A percentile compares a stretch with the other conserved stretches of the same genome.
These are phyloP conservation scores for Chamaea fasciata DNA, from an alignment of 2,113 vertebrate species.

Conservation along the genomic window DNA sequence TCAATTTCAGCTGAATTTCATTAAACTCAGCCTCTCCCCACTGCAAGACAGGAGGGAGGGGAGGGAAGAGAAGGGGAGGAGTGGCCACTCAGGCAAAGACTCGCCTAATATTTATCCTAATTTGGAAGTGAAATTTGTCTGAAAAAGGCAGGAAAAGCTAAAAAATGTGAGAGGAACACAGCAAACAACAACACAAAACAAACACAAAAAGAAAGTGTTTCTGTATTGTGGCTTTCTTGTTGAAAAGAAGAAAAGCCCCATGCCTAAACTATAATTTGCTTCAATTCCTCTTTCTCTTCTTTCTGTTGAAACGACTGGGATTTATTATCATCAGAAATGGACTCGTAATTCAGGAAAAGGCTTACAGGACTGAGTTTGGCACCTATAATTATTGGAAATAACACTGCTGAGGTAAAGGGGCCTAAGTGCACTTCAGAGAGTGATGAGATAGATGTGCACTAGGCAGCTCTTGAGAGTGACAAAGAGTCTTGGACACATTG, in stretches of 20 bases:
- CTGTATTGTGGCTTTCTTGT: not conserved
- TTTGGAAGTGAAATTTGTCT: not conserved
- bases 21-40: not conserved
- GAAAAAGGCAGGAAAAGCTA: not conserved
- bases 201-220: not conserved
- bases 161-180: not conserved
- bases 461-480: not conserved
- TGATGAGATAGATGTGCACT: not conserved
- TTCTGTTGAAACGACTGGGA: not conserved
- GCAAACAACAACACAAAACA: not conserved
- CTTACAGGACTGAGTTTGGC: not conserved
- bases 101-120: not conserved
- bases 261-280: not conserved
- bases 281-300: not conserved
- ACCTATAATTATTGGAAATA: not conserved
- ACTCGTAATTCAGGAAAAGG: not conserved
- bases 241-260: not conserved
- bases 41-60: not conserved
- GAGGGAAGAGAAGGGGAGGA: not conserved
- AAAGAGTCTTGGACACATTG: fast-evolving
- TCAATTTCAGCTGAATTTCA: not conserved
- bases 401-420: not conserved
- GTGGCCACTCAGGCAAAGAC: not conserved
- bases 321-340: not conserved
- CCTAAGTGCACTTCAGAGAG: fast-evolving